These are phyloP conservation scores for Lemur catta DNA, from an alignment of 2,797 vertebrate species.

Conservation along the genomic window DNA sequence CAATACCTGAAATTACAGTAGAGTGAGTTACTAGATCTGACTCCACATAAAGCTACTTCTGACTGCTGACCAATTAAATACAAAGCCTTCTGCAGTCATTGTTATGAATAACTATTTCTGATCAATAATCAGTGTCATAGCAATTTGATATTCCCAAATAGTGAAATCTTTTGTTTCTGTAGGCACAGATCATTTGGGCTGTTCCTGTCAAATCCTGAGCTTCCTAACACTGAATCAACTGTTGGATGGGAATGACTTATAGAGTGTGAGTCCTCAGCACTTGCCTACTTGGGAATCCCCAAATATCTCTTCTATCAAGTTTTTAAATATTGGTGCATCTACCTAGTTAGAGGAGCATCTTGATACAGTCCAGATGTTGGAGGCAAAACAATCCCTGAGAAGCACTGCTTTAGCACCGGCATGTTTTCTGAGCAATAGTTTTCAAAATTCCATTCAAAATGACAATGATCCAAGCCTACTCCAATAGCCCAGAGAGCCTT, in stretches of 20 bases:
- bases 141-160: not conserved
- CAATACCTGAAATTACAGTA: not conserved
- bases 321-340: not conserved
- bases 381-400: not conserved
- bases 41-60: not conserved
- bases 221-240: not conserved
- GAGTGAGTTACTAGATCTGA: not conserved
- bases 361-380: not conserved
- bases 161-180: not conserved
- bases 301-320: not conserved
- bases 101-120: not conserved
- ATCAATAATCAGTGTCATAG: not conserved
- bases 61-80: not conserved
- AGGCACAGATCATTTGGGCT: not conserved
- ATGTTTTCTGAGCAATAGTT: not conserved
- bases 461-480: not conserved
- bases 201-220: not conserved
- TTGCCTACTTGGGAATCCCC: not conserved
- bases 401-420: not conserved
- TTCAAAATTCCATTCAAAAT: constrained; percentile 27
- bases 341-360: not conserved
- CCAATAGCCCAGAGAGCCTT: not conserved
- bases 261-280: not conserved
- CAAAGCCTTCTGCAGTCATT: not conserved
- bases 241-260: not conserved